Evolutionary conservation across 2,113 vertebrate genomes (phyloP), one percentile per base, ranked within the genome.

Genomic region (Pleuronectes platessa): DNA sequence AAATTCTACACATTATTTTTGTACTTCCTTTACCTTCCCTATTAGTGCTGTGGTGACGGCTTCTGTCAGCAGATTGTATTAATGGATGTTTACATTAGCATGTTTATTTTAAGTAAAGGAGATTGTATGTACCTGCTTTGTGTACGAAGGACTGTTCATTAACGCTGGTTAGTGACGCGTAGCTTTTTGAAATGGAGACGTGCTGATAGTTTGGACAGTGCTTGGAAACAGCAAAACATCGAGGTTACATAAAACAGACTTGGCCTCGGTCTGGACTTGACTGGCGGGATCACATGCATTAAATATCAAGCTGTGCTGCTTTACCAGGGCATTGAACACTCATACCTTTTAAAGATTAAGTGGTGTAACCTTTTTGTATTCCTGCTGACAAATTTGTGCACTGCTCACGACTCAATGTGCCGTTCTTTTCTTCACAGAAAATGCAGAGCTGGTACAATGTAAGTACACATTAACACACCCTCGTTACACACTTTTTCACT

Each of bases 401-500:
- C 17, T 56, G 18, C 45, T 74, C 27, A 27, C 18, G 1, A 42
- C 31, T 81, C 18, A 85, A 53, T 56, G 17, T 55, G 13, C 18
- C 83, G 90, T 56, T 20, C 12, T 58, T 17, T 86, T 92, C 89
- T 54, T 95, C 93, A 40, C 95, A 97, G 96, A 97, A 97, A 93
- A 96, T 96, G 94, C 96, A 97, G 92, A 97, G 96, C 94, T 97
- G 96, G 96, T 97, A 97, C 92, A 97, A 96, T 74, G 96, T 97
- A 88, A 97, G 96, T 97, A 89, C 42, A 65, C n/a, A 15, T 51
- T 21, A 56, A 54, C 18, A 64, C 20, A 17, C 31, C 17, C 55
- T 55, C 18, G 58, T 58, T 18, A 20, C n/a, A n/a, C 51, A n/a
- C 31, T 31, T 21, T 54, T n/a, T n/a, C 51, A 54, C 51, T 54